Evolutionary conservation across 2,888 invertebrate genomes (phyloP).

Genomic region (Latrodectus elegans): DNA sequence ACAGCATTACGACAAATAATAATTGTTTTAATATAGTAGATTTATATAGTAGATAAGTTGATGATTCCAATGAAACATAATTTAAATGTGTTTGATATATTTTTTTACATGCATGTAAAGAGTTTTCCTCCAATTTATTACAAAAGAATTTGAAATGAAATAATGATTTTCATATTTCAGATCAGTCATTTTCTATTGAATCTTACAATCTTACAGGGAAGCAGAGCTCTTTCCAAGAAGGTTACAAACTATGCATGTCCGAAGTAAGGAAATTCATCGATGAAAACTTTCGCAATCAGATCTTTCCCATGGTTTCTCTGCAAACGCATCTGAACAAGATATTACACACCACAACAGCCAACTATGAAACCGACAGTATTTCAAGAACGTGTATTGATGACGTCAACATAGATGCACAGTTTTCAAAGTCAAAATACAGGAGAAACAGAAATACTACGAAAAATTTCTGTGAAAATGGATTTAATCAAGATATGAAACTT

Average conservation of each 20-base stretch:
- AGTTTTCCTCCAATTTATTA: too few species aligned
- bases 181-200: background rate
- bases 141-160: too few species aligned
- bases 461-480: background rate
- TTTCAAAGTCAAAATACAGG: background rate
- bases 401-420: background rate
- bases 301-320: slow-evolving; percentile 1
- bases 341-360: background rate
- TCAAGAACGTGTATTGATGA: background rate
- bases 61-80: too few species aligned
- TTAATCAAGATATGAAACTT: too few species aligned
- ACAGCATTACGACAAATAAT: too few species aligned
- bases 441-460: background rate
- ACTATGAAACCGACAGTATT: background rate
- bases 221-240: slow-evolving; percentile 29
- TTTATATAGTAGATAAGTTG: too few species aligned
- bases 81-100: too few species aligned
- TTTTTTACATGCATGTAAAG: too few species aligned
- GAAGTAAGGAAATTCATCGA: slow-evolving; percentile 46
- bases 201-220: background rate
- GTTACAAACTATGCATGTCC: slow-evolving; percentile 43
- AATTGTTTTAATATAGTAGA: too few species aligned
- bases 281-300: background rate
- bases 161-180: background rate
- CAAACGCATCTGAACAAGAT: background rate